Conservation (phyloP, 2,113 vertebrate genomes). For the Eptesicus fuscus region DNA sequence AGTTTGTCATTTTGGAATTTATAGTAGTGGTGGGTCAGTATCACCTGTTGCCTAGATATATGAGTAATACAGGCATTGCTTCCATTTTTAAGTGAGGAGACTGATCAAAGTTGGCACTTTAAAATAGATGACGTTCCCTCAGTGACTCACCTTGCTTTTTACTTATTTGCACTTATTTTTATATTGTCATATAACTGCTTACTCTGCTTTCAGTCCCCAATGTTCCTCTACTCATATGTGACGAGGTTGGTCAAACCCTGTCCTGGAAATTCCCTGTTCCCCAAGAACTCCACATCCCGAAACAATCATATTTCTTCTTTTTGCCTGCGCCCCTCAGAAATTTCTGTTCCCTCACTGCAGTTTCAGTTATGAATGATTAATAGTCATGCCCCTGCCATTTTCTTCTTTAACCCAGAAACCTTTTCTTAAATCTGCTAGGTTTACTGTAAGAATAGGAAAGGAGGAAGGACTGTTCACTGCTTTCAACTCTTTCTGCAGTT, state of each 20-base stretch:
- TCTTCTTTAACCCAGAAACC: neutral
- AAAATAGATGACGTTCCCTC: neutral
- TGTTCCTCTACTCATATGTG: neutral
- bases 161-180: neutral
- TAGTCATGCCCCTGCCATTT: neutral
- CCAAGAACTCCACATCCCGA: too few relatives aligned
- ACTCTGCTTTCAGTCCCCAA: neutral
- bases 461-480: neutral
- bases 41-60: neutral
- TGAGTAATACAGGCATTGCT: neutral
- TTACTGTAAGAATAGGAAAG: neutral
- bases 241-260: neutral
- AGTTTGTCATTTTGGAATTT: slow-evolving; percentile 24
- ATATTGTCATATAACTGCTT: neutral
- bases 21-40: neutral
- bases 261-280: neutral
- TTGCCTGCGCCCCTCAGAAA: neutral
- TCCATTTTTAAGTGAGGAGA: neutral
- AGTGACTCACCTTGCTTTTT: neutral
- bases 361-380: neutral
- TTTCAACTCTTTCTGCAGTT: neutral
- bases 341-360: neutral
- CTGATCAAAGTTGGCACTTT: neutral
- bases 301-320: neutral
- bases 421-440: slow-evolving; percentile 19